Evolutionary conservation across 2,797 vertebrate genomes (phyloP), one percentile per base, ranked within the genome.

Genomic region (Phylloscopus collybita): DNA sequence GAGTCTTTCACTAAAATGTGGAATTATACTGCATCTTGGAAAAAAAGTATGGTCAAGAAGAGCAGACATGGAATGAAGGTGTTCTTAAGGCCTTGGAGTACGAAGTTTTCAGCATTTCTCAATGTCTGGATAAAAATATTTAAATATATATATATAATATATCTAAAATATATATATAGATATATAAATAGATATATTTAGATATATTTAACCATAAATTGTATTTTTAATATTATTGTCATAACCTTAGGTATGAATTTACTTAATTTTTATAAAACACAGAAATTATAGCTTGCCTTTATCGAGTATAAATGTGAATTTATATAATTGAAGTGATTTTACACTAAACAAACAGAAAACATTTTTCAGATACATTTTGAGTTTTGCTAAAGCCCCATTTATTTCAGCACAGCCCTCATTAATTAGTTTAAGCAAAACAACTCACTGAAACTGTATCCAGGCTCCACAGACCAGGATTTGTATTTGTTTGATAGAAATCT

Each of bases 11-110:
- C 91, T 89, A 89, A 90, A 93, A 82, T 26, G 49, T 92, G 53
- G 74, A 95, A 87, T 92, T 96, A 93, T 85, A 94, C 61, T 89
- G 74, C 56, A 94, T 65, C 74, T 95, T 89, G 79, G 92, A 67
- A 95, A 96, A 96, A 92, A 92, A 34, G 34, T 56, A 79, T 73
- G 67, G 80, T 56, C 78, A 66, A 84, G 88, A 95, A 93, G 89
- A 91, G 51, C 78, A 95, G 90, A 50, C 50, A 23, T 67, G 86
- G 94, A 95, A 93, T 95, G 74, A 94, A 85, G 57, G 42, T 71
- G 92, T 91, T 38, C 83, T 61, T 90, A 88, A 80, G 49, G 26
- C 21, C 38, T 85, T 69, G 45, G 64, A 42, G 20, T 65, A 74
- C 74, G 80, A 85, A 64, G 30, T 70, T 90, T 92, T 86, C 56